Conservation (phyloP, 2,797 vertebrate species). For the Parauchenoglanis ngamensis region DNA sequence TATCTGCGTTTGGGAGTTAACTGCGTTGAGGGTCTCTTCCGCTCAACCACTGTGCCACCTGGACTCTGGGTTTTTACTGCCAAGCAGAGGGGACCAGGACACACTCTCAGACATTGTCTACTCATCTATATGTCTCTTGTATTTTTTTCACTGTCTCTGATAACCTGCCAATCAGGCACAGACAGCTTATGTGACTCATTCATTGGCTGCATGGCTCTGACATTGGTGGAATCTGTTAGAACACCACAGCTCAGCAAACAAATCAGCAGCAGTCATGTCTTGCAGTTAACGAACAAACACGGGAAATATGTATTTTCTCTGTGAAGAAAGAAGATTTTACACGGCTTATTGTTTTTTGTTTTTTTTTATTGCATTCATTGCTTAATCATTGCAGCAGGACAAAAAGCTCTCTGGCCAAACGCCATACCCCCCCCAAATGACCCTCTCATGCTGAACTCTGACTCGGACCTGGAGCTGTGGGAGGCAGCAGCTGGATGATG, state of each 20-base stretch:
- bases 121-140: constrained; percentile 47
- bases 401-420: constrained; percentile 22
- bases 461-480: constrained; percentile 55
- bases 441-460: constrained; percentile 57
- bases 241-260: constrained; percentile 41
- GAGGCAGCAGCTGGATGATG: constrained; percentile 36
- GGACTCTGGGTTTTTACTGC: constrained; percentile 52
- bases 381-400: constrained; percentile 54
- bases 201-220: constrained; percentile 49
- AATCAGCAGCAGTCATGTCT: constrained; percentile 32
- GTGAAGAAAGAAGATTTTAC: constrained; percentile 61
- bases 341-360: constrained; percentile 53
- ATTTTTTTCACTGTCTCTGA: constrained; percentile 48
- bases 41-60: constrained; percentile 51
- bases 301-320: constrained; percentile 47
- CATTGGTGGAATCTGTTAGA: constrained; percentile 32
- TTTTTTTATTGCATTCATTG: constrained; percentile 44
- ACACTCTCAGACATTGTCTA: constrained; percentile 33
- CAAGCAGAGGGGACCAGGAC: constrained; percentile 47
- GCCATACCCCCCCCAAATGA: constrained; percentile 41
- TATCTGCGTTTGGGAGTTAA: constrained; percentile 41
- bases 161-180: constrained; percentile 44
- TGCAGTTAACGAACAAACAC: constrained; percentile 38
- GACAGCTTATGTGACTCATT: constrained; percentile 56
- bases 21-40: constrained; percentile 21